phyloP scores from a whole-genome alignment of 2,888 invertebrate genomes.

The Netelia fuscicornis region DNA sequence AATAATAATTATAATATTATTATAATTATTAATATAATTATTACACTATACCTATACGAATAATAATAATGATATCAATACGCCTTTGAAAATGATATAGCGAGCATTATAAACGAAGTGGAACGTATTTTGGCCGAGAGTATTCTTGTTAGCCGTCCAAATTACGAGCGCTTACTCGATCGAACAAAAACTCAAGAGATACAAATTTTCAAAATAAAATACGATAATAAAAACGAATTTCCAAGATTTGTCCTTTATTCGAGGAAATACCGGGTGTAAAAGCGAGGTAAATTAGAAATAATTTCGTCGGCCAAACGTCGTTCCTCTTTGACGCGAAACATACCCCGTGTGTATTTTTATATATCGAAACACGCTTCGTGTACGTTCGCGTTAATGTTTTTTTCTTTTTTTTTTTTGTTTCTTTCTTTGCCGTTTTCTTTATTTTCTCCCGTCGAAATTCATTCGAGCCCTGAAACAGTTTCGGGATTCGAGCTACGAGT shows the following conservation, averaged over 20 bases:
- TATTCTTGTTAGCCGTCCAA: not conserved
- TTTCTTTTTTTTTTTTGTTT: not conserved
- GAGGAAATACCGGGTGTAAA: too few species aligned
- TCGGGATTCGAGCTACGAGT: constrained; percentile 55
- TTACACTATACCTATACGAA: not conserved
- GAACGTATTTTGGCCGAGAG: not conserved
- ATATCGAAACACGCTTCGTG: not conserved
- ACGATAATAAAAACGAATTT: too few species aligned
- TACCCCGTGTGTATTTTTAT: too few species aligned
- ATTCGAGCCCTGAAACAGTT: constrained; percentile 47
- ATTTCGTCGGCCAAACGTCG: too few species aligned
- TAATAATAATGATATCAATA: not conserved
- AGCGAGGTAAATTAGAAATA: too few species aligned
- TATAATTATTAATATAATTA: not conserved
- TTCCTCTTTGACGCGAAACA: too few species aligned
- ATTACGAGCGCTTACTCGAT: too few species aligned
- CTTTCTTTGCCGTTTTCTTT: not conserved
- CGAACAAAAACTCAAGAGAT: too few species aligned
- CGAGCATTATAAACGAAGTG: not conserved
- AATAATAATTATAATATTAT: too few species aligned
- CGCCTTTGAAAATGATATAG: not conserved
- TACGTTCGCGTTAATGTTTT: not conserved
- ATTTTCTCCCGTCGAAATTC: not conserved
- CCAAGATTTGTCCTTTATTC: too few species aligned
- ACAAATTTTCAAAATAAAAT: too few species aligned